Percentiles rank a stretch among this genome's conserved stretches.
Evolutionary conservation across 1,140 invertebrate species (phyloP).

Genomic region (Ooceraea biroi): DNA sequence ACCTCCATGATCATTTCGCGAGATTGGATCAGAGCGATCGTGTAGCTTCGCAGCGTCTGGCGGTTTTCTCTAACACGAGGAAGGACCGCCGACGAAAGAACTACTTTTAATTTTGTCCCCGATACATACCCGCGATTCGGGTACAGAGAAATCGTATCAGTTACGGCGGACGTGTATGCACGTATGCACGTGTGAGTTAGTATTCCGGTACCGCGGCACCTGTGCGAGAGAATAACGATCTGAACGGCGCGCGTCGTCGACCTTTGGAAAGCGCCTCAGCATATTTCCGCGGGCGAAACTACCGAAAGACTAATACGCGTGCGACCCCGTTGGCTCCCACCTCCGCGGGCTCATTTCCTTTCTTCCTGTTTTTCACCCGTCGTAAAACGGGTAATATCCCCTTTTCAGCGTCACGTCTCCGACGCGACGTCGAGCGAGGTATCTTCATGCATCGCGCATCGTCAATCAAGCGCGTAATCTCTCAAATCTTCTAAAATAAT

Average conservation of each 20-base stretch:
- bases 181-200: not conserved
- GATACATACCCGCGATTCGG: slow-evolving; percentile 7
- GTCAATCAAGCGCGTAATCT: not conserved
- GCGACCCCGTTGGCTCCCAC: slow-evolving; percentile 46
- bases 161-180: not conserved
- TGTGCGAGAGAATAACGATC: slow-evolving; percentile 39
- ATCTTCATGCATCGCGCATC: not conserved
- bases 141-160: slow-evolving; percentile 54
- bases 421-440: not conserved
- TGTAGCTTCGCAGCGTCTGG: not conserved
- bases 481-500: not conserved
- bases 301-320: slow-evolving; percentile 53
- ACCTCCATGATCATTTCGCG: not conserved
- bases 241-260: slow-evolving; percentile 17
- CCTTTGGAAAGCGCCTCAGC: slow-evolving; percentile 47
- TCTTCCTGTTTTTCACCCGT: slow-evolving; percentile 1
- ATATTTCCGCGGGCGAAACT: slow-evolving; percentile 46
- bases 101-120: slow-evolving; percentile 44
- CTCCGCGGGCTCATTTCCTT: slow-evolving; percentile 1
- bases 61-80: not conserved
- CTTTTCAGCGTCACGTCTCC: not conserved
- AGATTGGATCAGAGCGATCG: not conserved
- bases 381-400: not conserved
- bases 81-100: not conserved
- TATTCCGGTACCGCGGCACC: slow-evolving; percentile 29